phyloP scores from a whole-genome alignment of 2,888 invertebrate genomes.

The Cordylochernes scorpioides region DNA sequence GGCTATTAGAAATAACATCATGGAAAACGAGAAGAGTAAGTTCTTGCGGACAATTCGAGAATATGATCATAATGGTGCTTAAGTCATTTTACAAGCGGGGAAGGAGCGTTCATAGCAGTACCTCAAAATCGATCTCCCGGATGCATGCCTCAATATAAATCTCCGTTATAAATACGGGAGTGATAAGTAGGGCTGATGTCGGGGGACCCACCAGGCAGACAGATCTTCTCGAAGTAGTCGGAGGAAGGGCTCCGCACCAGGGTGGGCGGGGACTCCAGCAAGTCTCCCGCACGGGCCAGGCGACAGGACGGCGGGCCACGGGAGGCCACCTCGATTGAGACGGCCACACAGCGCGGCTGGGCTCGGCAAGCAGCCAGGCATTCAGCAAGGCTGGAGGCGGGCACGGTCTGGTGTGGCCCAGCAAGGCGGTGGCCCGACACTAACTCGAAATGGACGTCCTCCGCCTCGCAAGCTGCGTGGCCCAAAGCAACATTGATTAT shows the following conservation, averaged over 20 bases:
- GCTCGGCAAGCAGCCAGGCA: slow-evolving; percentile 8
- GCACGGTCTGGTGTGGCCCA: slow-evolving; percentile 6
- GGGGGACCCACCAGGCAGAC: slow-evolving; percentile 17
- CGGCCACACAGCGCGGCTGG: slow-evolving; percentile 7
- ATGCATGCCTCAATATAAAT: no score
- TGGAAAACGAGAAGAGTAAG: no score
- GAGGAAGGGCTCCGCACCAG: slow-evolving; percentile 7
- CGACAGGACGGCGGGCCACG: slow-evolving; percentile 10
- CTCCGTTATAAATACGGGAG: no score
- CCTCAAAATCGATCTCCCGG: no score
- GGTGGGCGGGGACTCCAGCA: slow-evolving; percentile 2
- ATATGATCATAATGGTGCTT: no score
- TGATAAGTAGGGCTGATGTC: no score
- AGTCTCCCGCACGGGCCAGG: slow-evolving; percentile 6
- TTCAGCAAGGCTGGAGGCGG: slow-evolving; percentile 7
- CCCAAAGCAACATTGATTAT: neutral
- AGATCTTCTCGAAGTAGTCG: slow-evolving; percentile 22
- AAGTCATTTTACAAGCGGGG: no score
- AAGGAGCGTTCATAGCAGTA: no score
- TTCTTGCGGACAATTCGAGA: no score
- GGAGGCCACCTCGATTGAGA: slow-evolving; percentile 8
- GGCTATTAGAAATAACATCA: no score
- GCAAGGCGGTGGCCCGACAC: slow-evolving; percentile 6
- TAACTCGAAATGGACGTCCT: slow-evolving; percentile 11
- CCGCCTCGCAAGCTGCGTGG: slow-evolving; percentile 8